Base-by-base conservation (phyloP, 2,888 invertebrate species). In the Dyspetes luteomarginatus region DNA sequence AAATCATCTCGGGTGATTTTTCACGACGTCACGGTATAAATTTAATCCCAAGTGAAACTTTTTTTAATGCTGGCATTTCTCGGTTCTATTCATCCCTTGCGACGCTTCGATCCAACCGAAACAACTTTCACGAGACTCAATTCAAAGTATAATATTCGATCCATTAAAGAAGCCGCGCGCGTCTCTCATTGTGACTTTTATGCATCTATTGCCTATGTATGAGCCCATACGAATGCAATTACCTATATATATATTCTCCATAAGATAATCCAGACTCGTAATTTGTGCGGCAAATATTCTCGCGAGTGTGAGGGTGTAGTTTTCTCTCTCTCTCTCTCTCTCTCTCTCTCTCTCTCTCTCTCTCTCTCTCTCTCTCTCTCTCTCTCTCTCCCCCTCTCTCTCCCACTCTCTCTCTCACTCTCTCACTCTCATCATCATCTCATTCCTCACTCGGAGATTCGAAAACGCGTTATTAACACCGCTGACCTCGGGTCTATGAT, bases 381-480 rank as follows among this genome's bases (percentile, higher is more conserved):
- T 41, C 62, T 24, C 9, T 45, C 22, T 22, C 43, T 19, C 50
- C 22, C 9, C 43, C 58, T 55, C 67, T 48, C 43, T 24, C 7
- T 43, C 36, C 64, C 43, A 68, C 30, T 62, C 55, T 65, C 58
- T 26, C n/a, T 30, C n/a, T n/a, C n/a, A n/a, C n/a, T n/a, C 26
- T 58, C 22, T 74, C 68, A 50, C 45, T 26, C 60, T 74, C 55
- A 67, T 74, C 56, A 45, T 71, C 28, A 50, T 60, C 72, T 62
- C 60, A 72, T 50, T 72, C 60, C 60, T 71, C 75, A 76, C 64
- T 50, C 88, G 85, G 86, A 85, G 87, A 89, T 88, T 90, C 89
- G 88, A 89, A 89, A 90, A 90, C 88, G 89, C 90, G 89, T 91
- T 91, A 91, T 91, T 92, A 91, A 91, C 90, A 89, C 89, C 90